These are phyloP conservation scores for Acleris holmiana DNA, from an alignment of 2,888 invertebrate genomes.

Conservation along the genomic window DNA sequence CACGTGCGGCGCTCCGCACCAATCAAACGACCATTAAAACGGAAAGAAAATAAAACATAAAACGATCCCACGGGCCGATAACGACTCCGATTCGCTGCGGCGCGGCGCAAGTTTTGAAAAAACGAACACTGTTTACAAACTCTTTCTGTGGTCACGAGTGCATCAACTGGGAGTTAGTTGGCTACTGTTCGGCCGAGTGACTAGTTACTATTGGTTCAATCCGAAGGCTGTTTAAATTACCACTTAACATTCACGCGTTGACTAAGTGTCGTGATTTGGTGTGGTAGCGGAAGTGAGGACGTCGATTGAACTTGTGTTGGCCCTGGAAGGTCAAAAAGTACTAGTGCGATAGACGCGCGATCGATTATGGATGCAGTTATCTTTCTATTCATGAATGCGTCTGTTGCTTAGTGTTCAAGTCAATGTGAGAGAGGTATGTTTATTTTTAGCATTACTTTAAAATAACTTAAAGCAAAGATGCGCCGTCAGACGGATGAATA, in stretches of 20 bases:
- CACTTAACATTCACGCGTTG: constrained; percentile 2
- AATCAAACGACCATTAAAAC: constrained; percentile 47
- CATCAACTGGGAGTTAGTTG: constrained; percentile 6
- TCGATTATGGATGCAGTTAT: constrained; percentile 39
- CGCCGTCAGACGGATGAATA: too few species aligned
- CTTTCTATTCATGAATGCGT: constrained; percentile 8
- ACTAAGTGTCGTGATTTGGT: constrained; percentile 27
- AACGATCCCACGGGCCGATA: constrained; percentile 46
- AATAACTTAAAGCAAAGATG: too few species aligned
- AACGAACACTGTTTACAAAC: constrained; percentile 59
- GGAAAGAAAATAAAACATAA: constrained; percentile 49
- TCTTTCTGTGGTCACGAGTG: constrained; percentile 40
- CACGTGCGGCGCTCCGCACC: constrained; percentile 58
- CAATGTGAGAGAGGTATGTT: constrained; percentile 21
- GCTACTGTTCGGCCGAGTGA: constrained; percentile 39
- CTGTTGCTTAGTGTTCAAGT: constrained; percentile 7
- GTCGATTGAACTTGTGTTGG: constrained; percentile 55
- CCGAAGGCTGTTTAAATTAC: constrained; percentile 11
- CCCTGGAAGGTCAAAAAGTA: constrained; percentile 61
- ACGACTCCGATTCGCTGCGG: constrained; percentile 49
- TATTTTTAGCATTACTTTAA: background rate
- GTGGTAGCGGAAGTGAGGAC: constrained; percentile 53
- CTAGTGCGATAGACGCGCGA: constrained; percentile 39
- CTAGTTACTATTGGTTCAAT: constrained; percentile 14
- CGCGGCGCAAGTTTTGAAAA: constrained; percentile 55